Evolutionary conservation across 35 echinoderm and acorn worm species (phyloP).

Genomic region (Patiria miniata): DNA sequence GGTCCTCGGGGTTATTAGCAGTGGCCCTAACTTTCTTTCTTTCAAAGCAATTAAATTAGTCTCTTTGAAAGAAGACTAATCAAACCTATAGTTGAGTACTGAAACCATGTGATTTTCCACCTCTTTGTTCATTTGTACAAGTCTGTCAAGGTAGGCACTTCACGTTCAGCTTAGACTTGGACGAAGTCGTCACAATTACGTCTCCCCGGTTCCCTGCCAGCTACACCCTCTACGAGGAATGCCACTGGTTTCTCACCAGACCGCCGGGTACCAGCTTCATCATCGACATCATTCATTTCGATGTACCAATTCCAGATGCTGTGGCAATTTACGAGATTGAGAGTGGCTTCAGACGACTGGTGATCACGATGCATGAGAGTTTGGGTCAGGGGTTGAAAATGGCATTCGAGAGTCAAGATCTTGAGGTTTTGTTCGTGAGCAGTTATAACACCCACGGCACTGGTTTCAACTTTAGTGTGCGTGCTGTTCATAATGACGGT

Average conservation of each 20-base stretch:
- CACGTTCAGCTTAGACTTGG: not conserved
- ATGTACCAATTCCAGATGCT: not conserved
- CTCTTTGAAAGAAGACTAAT: no score
- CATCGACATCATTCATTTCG: not conserved
- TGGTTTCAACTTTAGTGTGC: not conserved
- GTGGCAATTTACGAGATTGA: not conserved
- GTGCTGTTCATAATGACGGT: not conserved
- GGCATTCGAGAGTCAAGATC: not conserved
- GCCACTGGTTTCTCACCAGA: not conserved
- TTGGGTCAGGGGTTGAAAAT: not conserved
- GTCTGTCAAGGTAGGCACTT: not conserved
- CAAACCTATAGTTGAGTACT: no score
- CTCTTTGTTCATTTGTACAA: no score
- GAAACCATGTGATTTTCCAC: no score
- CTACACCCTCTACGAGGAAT: slow-evolving; percentile 3
- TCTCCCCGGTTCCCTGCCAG: not conserved
- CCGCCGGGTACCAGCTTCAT: not conserved
- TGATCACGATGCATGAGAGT: not conserved
- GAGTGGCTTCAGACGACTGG: not conserved
- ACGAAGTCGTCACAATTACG: not conserved
- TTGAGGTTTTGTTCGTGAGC: not conserved
- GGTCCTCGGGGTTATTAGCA: no score
- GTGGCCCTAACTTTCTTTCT: no score
- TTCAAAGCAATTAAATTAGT: no score
- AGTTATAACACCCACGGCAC: not conserved